These are phyloP conservation scores for Petrocephalus microphthalmus DNA, from an alignment of 2,113 vertebrate species.

Conservation along the genomic window DNA sequence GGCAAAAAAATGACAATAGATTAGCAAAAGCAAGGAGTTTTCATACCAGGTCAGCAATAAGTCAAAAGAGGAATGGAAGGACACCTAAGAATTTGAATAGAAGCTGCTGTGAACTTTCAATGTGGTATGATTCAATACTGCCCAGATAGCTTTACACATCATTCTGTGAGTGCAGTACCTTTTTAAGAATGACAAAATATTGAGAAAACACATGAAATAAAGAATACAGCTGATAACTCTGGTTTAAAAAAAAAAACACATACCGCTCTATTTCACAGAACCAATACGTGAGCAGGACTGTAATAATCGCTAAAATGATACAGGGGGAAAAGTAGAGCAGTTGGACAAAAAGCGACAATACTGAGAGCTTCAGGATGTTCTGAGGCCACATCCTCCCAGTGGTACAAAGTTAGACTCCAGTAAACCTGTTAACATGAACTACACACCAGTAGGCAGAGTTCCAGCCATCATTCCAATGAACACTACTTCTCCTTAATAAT, in stretches of 20 bases:
- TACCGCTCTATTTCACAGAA: neutral
- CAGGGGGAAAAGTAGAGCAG: neutral
- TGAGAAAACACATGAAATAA: neutral
- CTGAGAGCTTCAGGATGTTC: neutral
- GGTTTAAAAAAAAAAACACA: neutral
- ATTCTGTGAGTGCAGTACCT: neutral
- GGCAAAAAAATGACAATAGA: neutral
- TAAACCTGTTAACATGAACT: neutral
- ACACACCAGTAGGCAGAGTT: neutral
- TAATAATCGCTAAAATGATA: neutral
- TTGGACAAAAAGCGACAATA: neutral
- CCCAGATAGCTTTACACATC: neutral
- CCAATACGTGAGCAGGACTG: neutral
- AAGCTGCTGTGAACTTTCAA: neutral
- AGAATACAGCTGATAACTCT: neutral
- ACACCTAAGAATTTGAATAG: neutral
- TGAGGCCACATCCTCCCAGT: neutral
- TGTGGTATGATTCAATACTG: neutral
- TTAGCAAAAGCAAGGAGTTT: neutral
- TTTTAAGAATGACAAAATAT: neutral
- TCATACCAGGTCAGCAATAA: neutral
- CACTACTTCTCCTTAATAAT: neutral
- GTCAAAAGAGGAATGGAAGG: neutral
- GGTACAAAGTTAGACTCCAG: neutral
- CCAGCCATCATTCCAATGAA: neutral